Base-by-base conservation (phyloP, 2,888 invertebrate genomes). In the Anticlea derivata region DNA sequence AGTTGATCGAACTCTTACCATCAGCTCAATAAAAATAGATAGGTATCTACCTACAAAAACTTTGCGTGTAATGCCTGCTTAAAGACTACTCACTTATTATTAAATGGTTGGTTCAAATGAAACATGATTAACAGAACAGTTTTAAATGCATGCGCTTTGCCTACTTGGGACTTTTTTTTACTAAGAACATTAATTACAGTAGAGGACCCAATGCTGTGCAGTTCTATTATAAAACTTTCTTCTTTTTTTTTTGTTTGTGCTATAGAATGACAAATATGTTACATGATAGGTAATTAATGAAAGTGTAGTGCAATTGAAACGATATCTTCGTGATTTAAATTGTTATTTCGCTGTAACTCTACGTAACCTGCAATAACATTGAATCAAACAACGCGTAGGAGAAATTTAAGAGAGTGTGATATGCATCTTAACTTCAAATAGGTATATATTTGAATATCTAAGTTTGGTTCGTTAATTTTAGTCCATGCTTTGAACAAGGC, bases 391-490 rank as follows among this genome's bases (percentile, higher is more conserved):
- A 45, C 24, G 40, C 24, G 6, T 29, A 45, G 31, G 27, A 46
- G 50, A 55, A 52, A 60, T 54, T 56, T 45, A 37, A 50, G 30
- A 47, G 40, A 31, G 31, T 29, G 41, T 48, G 13, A 30, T 49
- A 49, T 27, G 39, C 31, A 45, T 33, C 30, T 37, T 29, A 46
- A n/a, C n/a, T n/a, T n/a, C 29, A 37, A 20, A 11, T n/a, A n/a
- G n/a, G 13, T 11, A 31, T 11, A 1, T 22, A 39, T 44, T 34
- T 37, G 49, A 44, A 45, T 53, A 50, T 52, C 35, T 40, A 4
- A 3, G 34, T 50, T 40, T 43, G 57, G 48, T 53, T 49, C 54
- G 54, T 52, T 60, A 51, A 49, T 30, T 56, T 55, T 47, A 50
- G 29, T 13, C 22, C 7, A 12, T 17, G 17, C 4, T 17, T 17